Evolutionary conservation across 2,888 invertebrate species (phyloP), one percentile per base, ranked within the genome.

Genomic region (Resseliella maxima): DNA sequence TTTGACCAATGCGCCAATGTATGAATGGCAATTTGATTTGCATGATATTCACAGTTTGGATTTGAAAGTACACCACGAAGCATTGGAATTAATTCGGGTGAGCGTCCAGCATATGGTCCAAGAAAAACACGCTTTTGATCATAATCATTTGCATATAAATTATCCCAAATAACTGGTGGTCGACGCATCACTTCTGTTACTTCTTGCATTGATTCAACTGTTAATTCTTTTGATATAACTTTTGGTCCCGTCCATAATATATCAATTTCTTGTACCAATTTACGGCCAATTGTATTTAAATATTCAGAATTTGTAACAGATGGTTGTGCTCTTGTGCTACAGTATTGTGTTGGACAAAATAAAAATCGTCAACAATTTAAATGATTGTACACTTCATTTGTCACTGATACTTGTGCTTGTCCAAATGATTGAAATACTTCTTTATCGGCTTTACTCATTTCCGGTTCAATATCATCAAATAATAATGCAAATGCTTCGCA

Each of bases 41-140:
- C 97, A 90, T 99, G 98, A 92, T 98, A 99, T 92, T 99, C 99
- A 92, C 99, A 99, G 92, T 99, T 99, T 0, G 99, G 99, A 92
- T 99, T 99, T 0, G 98, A 97, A 86, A 99, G 92, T 10, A 99
- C 97, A 0, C 99, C 99, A 86, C 97, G 93, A 8, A 99, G 91
- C 88, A 97, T 93, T 0, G 97, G 96, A 88, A 98, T 98, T 87
- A 99, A 92, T 90, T 97, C 96, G 0, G 98, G 96, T 0, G 98
- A 97, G 21, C 99, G 91, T 0, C 97, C 97, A 50, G 96, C 94
- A 90, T 97, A 97, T 0, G 97, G 99, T 6, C 98, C 97, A 50
- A 99, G 92, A 90, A 98, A 99, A 24, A 99, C 95, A 86, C 99
- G 93, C 89, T 98, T 98, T 24, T 98, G 99, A 90, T 99, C 99